Conservation (phyloP, 2,888 invertebrate species). For the Drosophila phalerata region DNA sequence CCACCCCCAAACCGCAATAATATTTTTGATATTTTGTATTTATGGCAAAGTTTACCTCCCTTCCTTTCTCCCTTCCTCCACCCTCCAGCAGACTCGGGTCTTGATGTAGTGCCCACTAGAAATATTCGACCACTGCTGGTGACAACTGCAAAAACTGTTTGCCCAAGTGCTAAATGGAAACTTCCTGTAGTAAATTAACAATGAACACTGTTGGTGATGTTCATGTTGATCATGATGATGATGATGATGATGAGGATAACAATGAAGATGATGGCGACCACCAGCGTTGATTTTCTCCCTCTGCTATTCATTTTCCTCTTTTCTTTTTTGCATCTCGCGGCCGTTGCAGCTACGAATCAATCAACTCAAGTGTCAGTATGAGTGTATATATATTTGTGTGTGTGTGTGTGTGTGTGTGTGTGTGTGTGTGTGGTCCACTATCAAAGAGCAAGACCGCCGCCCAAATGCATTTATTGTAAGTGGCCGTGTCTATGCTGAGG, state of each 20-base stretch:
- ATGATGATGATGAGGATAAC: neutral
- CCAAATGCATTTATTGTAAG: constrained; percentile 79
- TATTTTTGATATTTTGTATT: constrained; percentile 76
- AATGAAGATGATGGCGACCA: constrained; percentile 49
- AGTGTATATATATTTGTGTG: no score
- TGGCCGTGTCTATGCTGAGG: constrained; percentile 70
- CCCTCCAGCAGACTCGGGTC: neutral
- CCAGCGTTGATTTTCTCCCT: constrained; percentile 62
- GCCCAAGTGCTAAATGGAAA: constrained; percentile 79
- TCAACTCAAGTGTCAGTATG: constrained; percentile 75
- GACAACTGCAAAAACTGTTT: constrained; percentile 79
- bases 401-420: constrained; percentile 13
- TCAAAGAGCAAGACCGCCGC: constrained; percentile 72
- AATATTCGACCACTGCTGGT: constrained; percentile 53
- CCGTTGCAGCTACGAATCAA: constrained; percentile 71
- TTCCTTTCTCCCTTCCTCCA: neutral
- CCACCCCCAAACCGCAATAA: constrained; percentile 57
- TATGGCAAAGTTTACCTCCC: constrained; percentile 57
- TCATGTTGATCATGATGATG: constrained; percentile 10
- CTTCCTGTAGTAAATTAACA: constrained; percentile 79
- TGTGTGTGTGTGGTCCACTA: constrained; percentile 74
- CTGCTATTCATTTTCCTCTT: constrained; percentile 6
- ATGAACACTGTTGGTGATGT: constrained; percentile 34
- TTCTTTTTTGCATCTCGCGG: constrained; percentile 73
- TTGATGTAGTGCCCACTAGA: constrained; percentile 71